Conservation (phyloP, 2,888 invertebrate species). For the Campopleginae sp. region DNA sequence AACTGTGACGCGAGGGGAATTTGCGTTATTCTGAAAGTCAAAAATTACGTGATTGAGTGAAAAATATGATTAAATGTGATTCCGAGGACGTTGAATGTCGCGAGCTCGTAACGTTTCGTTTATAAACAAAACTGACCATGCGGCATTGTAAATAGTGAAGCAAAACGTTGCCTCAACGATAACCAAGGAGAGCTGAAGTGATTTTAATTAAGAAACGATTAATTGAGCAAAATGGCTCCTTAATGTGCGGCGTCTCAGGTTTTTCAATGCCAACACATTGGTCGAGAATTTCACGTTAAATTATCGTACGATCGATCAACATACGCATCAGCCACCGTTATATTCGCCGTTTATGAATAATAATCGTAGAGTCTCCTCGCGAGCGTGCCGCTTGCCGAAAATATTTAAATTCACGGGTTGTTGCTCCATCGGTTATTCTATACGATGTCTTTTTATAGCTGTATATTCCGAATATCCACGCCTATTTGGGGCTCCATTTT, state of each 20-base stretch:
- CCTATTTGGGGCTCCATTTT: background rate
- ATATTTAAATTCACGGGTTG: slow-evolving; percentile 37
- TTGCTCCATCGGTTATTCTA: slow-evolving; percentile 35
- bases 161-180: background rate
- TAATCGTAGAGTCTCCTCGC: slow-evolving; percentile 27
- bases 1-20: background rate
- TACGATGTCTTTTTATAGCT: background rate
- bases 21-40: slow-evolving; percentile 11
- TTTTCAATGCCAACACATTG: too few relatives aligned
- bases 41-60: background rate
- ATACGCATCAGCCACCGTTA: slow-evolving; percentile 43
- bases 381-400: slow-evolving; percentile 18
- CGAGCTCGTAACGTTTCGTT: background rate
- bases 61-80: slow-evolving; percentile 3
- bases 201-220: background rate
- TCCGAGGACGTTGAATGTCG: background rate
- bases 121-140: background rate
- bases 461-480: background rate
- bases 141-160: background rate
- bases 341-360: slow-evolving; percentile 60
- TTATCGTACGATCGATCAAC: slow-evolving; percentile 56
- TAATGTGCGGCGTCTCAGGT: too few relatives aligned
- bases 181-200: background rate
- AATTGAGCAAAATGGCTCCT: background rate
- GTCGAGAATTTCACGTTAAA: slow-evolving; percentile 29